Conservation (phyloP, 64 coral and sea anemone species). For the Montipora capricornis region DNA sequence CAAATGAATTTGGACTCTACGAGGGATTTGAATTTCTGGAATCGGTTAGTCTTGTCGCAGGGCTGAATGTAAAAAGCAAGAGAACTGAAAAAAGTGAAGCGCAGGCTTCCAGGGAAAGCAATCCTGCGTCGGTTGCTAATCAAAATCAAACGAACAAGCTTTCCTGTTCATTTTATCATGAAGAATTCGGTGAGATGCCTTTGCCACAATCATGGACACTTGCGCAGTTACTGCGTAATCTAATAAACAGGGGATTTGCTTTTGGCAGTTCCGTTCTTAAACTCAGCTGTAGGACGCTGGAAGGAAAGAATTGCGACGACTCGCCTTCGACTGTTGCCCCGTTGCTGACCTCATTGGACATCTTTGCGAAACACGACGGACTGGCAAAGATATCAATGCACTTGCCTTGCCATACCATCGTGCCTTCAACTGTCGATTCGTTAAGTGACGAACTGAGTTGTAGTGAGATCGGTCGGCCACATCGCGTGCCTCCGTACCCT, state of each 20-base stretch:
- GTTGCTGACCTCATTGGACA: conserved; percentile 66
- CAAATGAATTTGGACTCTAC: conserved; percentile 45
- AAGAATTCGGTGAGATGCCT: conserved; percentile 25
- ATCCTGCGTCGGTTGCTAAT: conserved; percentile 12
- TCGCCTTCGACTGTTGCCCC: conserved; percentile 6
- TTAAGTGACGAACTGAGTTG: background rate
- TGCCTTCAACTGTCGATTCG: background rate
- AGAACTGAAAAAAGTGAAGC: conserved; percentile 64
- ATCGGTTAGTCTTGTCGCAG: conserved; percentile 81
- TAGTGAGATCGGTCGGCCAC: background rate
- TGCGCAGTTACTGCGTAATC: conserved; percentile 58
- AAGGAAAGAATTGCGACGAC: background rate
- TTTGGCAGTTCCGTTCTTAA: conserved; percentile 67
- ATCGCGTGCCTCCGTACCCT: conserved; percentile 51
- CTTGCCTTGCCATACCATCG: conserved; percentile 59
- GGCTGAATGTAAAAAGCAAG: conserved; percentile 94
- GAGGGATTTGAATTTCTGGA: conserved; percentile 85
- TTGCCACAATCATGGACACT: conserved; percentile 55
- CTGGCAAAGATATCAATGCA: conserved; percentile 77
- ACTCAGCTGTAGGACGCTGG: conserved; percentile 45
- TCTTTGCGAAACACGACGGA: conserved; percentile 86
- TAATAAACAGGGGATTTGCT: conserved; percentile 64
- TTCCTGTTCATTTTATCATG: conserved; percentile 51
- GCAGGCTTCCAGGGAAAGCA: conserved; percentile 27
- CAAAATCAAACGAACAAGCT: conserved; percentile 30